These are phyloP conservation scores for Nasonovia ribisnigri DNA, from an alignment of 2,888 invertebrate genomes.

Conservation along the genomic window DNA sequence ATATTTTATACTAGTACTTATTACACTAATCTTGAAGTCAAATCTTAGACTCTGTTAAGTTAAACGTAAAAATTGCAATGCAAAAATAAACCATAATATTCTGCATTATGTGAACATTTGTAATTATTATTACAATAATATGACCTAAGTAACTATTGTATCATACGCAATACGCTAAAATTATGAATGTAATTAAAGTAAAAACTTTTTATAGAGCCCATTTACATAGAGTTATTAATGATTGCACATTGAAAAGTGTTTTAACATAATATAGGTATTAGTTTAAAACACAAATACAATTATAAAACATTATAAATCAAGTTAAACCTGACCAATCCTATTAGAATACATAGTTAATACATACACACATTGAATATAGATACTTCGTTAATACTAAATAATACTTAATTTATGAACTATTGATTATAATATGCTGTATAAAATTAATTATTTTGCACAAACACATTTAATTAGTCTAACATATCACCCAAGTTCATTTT, in stretches of 20 bases:
- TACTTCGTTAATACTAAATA: conserved; percentile 8
- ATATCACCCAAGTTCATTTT: background rate
- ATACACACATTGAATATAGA: background rate
- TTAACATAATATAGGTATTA: background rate
- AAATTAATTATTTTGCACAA: background rate
- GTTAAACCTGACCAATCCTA: background rate
- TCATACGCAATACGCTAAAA: background rate
- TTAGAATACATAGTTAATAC: background rate
- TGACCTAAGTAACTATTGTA: background rate
- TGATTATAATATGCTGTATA: background rate
- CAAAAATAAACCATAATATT: background rate
- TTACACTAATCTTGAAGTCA: background rate
- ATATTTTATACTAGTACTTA: background rate
- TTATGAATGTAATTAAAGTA: background rate
- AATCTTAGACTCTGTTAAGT: background rate
- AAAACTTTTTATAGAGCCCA: background rate
- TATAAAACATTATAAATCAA: background rate
- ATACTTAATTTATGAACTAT: background rate
- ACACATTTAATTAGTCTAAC: background rate
- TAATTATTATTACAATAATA: background rate
- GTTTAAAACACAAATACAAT: background rate
- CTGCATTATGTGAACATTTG: background rate
- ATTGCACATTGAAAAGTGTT: background rate
- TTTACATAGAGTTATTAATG: background rate
- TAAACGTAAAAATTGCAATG: background rate